phyloP scores from a whole-genome alignment of 2,113 vertebrate species.

The Cynocephalus volans region DNA sequence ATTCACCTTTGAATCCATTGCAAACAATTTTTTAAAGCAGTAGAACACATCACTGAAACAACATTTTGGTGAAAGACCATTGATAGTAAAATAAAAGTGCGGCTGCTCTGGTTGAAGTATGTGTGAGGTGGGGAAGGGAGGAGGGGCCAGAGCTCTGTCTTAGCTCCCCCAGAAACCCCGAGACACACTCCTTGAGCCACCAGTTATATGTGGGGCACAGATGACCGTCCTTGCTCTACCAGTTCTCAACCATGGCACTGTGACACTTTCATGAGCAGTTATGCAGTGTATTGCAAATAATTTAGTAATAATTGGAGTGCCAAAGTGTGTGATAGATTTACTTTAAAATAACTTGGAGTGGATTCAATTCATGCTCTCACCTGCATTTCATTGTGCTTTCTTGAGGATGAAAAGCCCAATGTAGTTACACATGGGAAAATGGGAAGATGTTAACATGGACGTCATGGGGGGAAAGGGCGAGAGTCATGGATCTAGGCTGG shows the following conservation, averaged over 20 bases:
- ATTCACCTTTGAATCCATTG: background rate
- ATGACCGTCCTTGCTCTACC: background rate
- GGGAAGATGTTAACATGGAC: background rate
- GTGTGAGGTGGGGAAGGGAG: background rate
- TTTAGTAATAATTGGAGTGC: background rate
- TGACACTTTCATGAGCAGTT: background rate
- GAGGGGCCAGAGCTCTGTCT: background rate
- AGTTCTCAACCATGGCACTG: background rate
- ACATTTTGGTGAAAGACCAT: background rate
- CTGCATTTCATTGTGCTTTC: background rate
- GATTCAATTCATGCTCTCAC: background rate
- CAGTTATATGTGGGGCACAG: background rate
- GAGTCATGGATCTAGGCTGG: background rate
- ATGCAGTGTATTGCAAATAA: background rate
- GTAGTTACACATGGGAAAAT: background rate
- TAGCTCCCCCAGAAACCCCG: background rate
- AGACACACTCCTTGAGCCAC: background rate
- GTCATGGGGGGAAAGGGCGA: background rate
- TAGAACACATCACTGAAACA: background rate
- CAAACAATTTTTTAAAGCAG: background rate
- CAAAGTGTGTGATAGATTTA: background rate
- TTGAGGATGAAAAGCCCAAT: background rate
- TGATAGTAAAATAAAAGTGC: background rate
- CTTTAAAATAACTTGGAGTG: background rate
- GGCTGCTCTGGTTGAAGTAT: background rate